Conservation (phyloP, 2,888 invertebrate genomes). For the Cataglyphis livida region DNA sequence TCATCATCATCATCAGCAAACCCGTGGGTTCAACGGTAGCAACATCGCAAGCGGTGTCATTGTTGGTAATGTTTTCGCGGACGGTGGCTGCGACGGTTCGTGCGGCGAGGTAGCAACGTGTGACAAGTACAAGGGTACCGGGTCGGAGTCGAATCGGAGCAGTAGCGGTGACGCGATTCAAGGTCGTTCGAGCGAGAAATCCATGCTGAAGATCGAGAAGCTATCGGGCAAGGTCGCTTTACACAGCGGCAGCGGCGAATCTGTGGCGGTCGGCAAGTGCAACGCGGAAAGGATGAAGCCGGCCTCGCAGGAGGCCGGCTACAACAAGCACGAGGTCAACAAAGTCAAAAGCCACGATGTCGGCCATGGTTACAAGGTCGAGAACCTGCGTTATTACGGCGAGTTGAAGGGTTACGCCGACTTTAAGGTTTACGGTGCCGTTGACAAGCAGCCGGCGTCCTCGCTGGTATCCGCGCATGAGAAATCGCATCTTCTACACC, state of each 20-base stretch:
- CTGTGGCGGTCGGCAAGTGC: conserved; percentile 61
- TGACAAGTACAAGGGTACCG: conserved; percentile 79
- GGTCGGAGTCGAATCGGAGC: conserved; percentile 74
- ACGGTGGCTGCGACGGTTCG: conserved; percentile 51
- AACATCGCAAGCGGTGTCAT: conserved; percentile 28
- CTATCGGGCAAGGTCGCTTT: conserved; percentile 62
- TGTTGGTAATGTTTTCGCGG: conserved; percentile 63
- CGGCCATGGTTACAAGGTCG: conserved; percentile 80
- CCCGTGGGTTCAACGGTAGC: conserved; percentile 40
- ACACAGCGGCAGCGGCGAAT: conserved; percentile 57
- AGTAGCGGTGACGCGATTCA: conserved; percentile 75
- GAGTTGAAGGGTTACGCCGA: conserved; percentile 81
- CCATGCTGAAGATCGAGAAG: conserved; percentile 79
- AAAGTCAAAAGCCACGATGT: conserved; percentile 73
- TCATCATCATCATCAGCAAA: conserved; percentile 49
- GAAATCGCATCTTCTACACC: conserved; percentile 78
- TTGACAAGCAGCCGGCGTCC: conserved; percentile 77
- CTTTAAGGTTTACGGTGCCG: conserved; percentile 82
- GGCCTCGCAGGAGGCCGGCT: conserved; percentile 74
- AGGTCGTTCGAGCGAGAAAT: conserved; percentile 79
- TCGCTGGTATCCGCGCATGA: conserved; percentile 73
- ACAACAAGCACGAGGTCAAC: conserved; percentile 74
- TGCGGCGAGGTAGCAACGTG: conserved; percentile 62
- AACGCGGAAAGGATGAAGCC: conserved; percentile 71
- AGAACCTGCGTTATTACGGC: conserved; percentile 83